Evolutionary conservation across 2,888 invertebrate species (phyloP).

Genomic region (Cylindroiulus punctatus): DNA sequence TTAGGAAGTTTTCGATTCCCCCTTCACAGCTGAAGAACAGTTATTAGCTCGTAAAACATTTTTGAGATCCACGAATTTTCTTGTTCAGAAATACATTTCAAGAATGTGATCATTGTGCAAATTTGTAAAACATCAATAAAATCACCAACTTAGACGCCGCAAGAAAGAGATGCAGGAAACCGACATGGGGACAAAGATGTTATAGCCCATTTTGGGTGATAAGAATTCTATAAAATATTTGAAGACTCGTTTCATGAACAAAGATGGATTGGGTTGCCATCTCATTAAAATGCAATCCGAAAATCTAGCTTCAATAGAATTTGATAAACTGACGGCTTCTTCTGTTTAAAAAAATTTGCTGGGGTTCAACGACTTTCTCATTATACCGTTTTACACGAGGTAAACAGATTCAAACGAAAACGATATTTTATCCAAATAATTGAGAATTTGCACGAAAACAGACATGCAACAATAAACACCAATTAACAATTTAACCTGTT

Average conservation of each 20-base stretch:
- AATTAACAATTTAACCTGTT: not conserved
- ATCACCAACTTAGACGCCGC: not conserved
- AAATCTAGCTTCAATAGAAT: not conserved
- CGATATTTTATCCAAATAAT: not conserved
- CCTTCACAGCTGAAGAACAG: too few species aligned
- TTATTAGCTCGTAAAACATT: too few species aligned
- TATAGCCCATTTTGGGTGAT: not conserved
- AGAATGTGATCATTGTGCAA: not conserved
- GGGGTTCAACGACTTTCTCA: constrained; percentile 27
- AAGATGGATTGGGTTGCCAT: constrained; percentile 1
- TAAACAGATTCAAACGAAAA: not conserved
- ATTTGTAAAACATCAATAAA: not conserved
- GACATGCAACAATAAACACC: not conserved
- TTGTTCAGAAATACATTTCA: too few species aligned
- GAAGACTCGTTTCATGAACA: constrained; percentile 4
- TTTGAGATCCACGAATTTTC: too few species aligned
- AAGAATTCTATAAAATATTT: not conserved
- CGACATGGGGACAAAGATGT: not conserved
- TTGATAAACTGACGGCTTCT: not conserved
- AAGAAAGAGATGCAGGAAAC: not conserved
- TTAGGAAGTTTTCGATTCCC: too few species aligned
- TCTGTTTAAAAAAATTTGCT: not conserved
- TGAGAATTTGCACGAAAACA: not conserved
- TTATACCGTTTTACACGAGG: not conserved
- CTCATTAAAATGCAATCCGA: not conserved